Percentiles rank a stretch among this genome's conserved stretches.
These are phyloP conservation scores for Henicopernis longicauda DNA, from an alignment of 2,113 vertebrate species.

Conservation along the genomic window DNA sequence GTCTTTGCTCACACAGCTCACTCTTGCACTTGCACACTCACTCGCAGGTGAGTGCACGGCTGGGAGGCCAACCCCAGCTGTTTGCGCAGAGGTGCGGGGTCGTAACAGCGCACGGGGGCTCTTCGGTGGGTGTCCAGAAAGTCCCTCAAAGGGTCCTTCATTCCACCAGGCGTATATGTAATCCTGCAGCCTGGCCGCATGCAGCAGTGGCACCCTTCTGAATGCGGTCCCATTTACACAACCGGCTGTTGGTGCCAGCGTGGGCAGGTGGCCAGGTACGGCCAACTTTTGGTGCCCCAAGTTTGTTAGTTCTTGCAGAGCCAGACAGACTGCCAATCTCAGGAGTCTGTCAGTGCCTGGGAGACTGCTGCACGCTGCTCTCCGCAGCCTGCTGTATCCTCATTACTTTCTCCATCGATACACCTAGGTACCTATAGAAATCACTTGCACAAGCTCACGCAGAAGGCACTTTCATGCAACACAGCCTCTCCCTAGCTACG, in stretches of 20 bases:
- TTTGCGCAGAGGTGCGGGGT: neutral
- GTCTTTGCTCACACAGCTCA: neutral
- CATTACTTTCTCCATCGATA: neutral
- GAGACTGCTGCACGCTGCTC: neutral
- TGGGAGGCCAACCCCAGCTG: neutral
- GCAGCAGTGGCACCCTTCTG: neutral
- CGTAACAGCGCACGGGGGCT: neutral
- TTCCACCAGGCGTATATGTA: neutral
- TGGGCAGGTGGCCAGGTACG: too few species aligned
- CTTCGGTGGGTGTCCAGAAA: neutral
- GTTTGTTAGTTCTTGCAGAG: neutral
- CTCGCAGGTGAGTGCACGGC: accelerated
- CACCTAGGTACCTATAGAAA: neutral
- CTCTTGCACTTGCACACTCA: neutral
- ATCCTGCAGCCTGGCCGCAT: neutral
- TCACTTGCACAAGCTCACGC: neutral
- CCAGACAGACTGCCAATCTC: neutral
- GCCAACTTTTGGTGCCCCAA: neutral
- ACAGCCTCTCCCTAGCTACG: neutral
- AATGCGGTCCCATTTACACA: neutral
- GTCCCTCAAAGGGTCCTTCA: neutral
- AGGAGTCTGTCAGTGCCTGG: neutral
- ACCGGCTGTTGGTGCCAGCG: neutral
- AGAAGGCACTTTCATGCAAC: neutral
- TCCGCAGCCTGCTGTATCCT: neutral